Conservation (phyloP, 2,888 invertebrate species). For the Chrysolina americana region DNA sequence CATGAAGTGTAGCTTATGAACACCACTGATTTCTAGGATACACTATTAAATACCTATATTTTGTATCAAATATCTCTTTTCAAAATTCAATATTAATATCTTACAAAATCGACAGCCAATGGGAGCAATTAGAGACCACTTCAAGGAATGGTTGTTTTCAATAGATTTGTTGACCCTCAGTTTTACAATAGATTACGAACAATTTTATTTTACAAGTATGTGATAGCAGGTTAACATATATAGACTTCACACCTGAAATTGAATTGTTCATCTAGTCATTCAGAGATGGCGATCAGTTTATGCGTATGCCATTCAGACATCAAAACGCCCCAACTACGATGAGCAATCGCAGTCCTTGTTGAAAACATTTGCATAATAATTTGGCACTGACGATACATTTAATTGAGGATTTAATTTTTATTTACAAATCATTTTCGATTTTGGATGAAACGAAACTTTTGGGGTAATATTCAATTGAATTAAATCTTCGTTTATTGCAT, state of each 20-base stretch:
- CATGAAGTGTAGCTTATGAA: background rate
- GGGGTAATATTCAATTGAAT: too few relatives aligned
- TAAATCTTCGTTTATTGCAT: too few relatives aligned
- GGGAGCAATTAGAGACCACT: background rate
- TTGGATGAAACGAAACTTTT: too few relatives aligned
- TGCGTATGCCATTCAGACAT: background rate
- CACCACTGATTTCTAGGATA: background rate
- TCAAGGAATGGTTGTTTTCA: background rate
- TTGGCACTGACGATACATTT: too few relatives aligned
- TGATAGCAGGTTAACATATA: background rate
- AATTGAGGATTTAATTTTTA: too few relatives aligned
- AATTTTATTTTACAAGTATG: background rate
- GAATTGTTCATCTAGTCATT: background rate
- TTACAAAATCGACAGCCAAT: background rate
- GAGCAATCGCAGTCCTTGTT: too few relatives aligned
- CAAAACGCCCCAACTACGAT: background rate
- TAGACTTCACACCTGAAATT: background rate
- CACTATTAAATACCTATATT: background rate
- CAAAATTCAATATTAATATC: background rate
- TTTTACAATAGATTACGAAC: background rate
- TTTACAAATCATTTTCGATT: too few relatives aligned
- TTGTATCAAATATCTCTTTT: background rate
- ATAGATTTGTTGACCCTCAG: background rate
- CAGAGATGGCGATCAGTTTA: background rate
- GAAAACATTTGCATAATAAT: too few relatives aligned